Conservation (phyloP, 1,140 invertebrate genomes). For the Laupala kohalensis region DNA sequence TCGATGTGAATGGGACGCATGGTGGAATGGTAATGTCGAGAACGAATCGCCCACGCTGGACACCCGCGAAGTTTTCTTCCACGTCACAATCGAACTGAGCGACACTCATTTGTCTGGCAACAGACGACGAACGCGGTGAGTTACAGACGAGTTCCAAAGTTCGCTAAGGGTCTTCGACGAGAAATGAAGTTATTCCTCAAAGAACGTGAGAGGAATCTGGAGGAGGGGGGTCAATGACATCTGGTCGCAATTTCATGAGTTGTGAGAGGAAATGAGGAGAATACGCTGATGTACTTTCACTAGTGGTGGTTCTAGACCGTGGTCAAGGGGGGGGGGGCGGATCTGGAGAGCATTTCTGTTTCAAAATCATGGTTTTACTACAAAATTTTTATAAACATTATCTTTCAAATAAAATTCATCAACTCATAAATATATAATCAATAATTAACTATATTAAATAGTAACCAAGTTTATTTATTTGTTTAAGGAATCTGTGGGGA, state of each 20-base stretch:
- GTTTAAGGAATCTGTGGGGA: no score
- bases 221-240: background rate
- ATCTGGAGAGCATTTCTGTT: no score
- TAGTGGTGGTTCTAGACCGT: no score
- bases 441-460: no score
- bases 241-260: background rate
- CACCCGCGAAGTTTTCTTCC: background rate
- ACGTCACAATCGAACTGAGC: background rate
- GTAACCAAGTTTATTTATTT: no score
- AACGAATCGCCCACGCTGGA: background rate
- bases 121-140: no score
- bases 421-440: no score
- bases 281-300: no score
- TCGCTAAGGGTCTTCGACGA: background rate
- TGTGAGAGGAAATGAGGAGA: background rate
- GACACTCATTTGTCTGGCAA: background rate
- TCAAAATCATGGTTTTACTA: no score
- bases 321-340: no score
- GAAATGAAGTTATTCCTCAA: background rate
- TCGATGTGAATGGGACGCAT: background rate
- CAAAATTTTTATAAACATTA: no score
- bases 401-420: no score
- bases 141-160: background rate
- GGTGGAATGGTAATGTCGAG: background rate
- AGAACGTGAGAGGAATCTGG: background rate